Evolutionary conservation across 2,113 vertebrate species (phyloP), one percentile per base, ranked within the genome.

Genomic region (Tetraodon nigroviridis): DNA sequence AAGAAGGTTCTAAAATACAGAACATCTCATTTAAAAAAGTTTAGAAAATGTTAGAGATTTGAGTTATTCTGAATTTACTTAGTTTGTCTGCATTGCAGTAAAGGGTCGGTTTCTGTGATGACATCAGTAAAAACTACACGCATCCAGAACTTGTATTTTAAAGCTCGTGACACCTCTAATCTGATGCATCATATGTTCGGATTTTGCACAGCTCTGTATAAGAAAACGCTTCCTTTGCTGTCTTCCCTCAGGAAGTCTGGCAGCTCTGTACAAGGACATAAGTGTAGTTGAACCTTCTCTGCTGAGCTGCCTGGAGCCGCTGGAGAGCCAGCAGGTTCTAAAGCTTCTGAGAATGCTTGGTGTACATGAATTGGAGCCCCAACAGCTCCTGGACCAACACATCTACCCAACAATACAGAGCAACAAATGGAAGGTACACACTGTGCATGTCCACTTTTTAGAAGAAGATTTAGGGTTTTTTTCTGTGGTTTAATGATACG

Each of bases 291-390:
- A 86, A 15, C 90, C 90, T 0, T 70, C 64, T 7, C 82, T 92
- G 67, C 81, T 92, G 71, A 62, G 27, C 71, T 85, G 89, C 19
- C 67, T 90, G 78, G 89, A 90, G 29, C 84, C 86, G 4, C 79
- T 91, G 76, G 86, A 90, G 19, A 84, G 84, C 56, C 90, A 91
- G 32, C 91, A 91, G 75, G 84, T 91, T 16, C 64, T 72, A 3
- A 90, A 91, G 78, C 87, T 92, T 56, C 89, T 91, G 13, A 82
- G 69, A 40, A 83, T 65, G 61, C 84, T 91, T 0, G 84, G 88
- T 3, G 89, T 91, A 40, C 87, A 92, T 2, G 82, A 91, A 2
- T 72, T 92, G 71, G 86, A 91, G 69, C 90, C 90, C 2, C 84
- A 89, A 17, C 81, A 90, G 73, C 81, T 92, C 22, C 75, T 92